Base-by-base conservation (phyloP, 2,888 invertebrate species). In the Diplazon laetatorius region DNA sequence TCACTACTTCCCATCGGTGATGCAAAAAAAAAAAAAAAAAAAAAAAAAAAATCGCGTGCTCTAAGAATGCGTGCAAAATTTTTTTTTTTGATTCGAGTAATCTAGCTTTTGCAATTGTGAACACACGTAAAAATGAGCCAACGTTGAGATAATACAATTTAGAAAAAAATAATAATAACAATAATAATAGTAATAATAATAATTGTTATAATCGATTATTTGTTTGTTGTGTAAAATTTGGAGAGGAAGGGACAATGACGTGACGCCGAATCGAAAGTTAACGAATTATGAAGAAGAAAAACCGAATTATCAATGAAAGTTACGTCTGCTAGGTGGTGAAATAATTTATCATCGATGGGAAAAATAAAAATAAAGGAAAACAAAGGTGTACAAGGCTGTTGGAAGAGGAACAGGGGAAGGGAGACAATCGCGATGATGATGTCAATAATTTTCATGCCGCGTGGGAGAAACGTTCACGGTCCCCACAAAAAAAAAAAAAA, bases 51-150 rank as follows among this genome's bases (percentile, higher is more conserved):
- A n/a, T 74, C 59, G 37, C 66, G 71, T 71, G 55, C 62, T 60
- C 66, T 71, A 78, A 55, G 55, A 22, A 71, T 71, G 59, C 74
- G 74, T 78, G 78, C 78, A 75, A 66, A 66, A 75, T 62, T 39
- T 42, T 69, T 2, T 2, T 30, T 30, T 30, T 2, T 5, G 6
- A 30, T 30, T 30, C 30, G 30, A 57, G 69, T 69, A 37, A 65
- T 25, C 68, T 73, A 77, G 46, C 44, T 30, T 46, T 71, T 35
- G 42, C 46, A 20, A 2, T 44, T 9, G 44, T 55, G 30, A 44
- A 55, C 16, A 55, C 16, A 18, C 57, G 35, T 57, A 44, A 46
- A 25, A 12, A 14, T 22, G 20, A 48, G 4, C 18, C 4, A 8
- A n/a, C 1, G 42, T 42, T 42, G n/a, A n/a, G n/a, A 37, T 37